Conservation (phyloP, 92 coral and sea anemone species). For the Phenganax marumi region DNA sequence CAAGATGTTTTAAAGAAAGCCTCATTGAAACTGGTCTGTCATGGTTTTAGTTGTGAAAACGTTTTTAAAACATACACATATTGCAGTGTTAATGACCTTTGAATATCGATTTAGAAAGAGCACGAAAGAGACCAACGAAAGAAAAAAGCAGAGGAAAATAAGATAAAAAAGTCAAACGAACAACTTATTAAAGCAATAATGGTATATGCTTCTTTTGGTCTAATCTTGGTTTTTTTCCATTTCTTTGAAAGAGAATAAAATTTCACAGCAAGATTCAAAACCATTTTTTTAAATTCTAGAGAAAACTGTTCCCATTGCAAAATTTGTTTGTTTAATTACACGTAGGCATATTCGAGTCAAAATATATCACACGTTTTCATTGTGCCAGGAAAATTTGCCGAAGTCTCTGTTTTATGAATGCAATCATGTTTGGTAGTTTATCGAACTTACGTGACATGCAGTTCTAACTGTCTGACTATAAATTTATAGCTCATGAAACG, state of each 20-base stretch:
- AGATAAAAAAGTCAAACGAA: conserved; percentile 52
- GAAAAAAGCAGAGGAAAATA: conserved; percentile 63
- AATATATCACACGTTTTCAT: too few species aligned
- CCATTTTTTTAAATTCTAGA: too few species aligned
- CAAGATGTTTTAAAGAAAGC: conserved; percentile 40
- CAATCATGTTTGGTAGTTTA: background rate
- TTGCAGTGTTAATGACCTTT: background rate
- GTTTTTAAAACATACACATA: too few species aligned
- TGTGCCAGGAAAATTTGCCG: background rate
- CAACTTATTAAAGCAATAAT: conserved; percentile 68
- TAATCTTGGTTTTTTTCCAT: too few species aligned
- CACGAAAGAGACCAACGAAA: conserved; percentile 76
- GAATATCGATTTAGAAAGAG: conserved; percentile 56
- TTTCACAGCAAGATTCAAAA: too few species aligned
- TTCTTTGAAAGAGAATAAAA: too few species aligned
- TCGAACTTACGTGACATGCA: too few species aligned
- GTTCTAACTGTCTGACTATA: too few species aligned
- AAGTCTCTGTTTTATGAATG: background rate
- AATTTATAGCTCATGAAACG: too few species aligned
- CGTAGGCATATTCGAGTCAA: too few species aligned
- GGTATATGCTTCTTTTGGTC: conserved; percentile 26
- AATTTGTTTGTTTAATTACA: too few species aligned
- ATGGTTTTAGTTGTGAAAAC: background rate
- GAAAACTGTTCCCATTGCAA: too few species aligned
- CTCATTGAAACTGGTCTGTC: conserved; percentile 31